Conservation (phyloP, 2,888 invertebrate species). For the Acanthopleura granulata region DNA sequence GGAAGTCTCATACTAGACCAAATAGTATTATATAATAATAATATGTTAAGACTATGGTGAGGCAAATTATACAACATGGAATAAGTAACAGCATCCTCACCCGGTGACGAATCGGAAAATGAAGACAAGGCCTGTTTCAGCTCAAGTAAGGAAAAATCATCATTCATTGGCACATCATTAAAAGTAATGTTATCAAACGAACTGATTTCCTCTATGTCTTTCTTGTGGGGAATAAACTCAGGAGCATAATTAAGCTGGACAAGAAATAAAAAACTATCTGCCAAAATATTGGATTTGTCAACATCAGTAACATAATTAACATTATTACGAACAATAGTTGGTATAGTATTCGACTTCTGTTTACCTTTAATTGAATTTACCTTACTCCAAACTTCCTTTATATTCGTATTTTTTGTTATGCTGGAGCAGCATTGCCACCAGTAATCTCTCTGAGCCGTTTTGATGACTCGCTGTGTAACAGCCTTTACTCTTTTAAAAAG, state of each 20-base stretch:
- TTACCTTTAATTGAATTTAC: not conserved
- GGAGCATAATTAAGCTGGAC: not conserved
- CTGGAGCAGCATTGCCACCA: not conserved
- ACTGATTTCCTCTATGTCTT: not conserved
- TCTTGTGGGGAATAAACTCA: not conserved
- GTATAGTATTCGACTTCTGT: too few relatives aligned
- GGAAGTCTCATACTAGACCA: conserved; percentile 6
- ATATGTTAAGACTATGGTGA: not conserved
- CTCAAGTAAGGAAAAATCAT: not conserved
- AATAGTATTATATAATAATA: not conserved
- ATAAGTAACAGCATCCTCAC: conserved; percentile 7
- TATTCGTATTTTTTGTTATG: not conserved
- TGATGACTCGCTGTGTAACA: not conserved
- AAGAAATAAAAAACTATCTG: not conserved
- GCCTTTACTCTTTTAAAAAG: not conserved
- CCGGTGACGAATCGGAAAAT: not conserved
- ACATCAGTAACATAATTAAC: not conserved
- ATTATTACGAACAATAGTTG: not conserved
- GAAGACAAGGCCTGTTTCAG: not conserved
- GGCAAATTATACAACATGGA: conserved; percentile 4
- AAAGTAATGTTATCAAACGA: not conserved
- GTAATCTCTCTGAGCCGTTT: not conserved
- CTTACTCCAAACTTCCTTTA: not conserved
- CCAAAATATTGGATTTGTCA: conserved; percentile 8
- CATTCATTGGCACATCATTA: conserved; percentile 10